Conservation (phyloP, 2,888 invertebrate species). For the Thereva unica region DNA sequence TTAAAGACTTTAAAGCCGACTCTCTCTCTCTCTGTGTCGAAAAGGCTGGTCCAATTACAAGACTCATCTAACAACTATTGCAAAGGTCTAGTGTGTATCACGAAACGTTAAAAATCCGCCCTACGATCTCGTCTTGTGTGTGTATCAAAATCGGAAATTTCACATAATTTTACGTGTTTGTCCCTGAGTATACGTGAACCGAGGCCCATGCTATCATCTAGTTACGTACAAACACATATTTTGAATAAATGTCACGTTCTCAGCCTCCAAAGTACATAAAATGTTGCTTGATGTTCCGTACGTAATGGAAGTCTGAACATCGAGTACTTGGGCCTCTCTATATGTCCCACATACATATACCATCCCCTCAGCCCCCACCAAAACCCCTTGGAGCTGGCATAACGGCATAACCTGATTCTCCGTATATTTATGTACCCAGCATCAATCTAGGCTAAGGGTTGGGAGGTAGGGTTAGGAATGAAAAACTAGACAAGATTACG, state of each 20-base stretch:
- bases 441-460: slow-evolving; percentile 31
- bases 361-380: not conserved
- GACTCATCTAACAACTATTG: no score
- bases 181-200: slow-evolving; percentile 9
- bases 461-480: slow-evolving; percentile 2
- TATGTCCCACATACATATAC: slow-evolving; percentile 7
- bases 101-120: no score
- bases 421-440: slow-evolving; percentile 21
- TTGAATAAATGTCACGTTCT: slow-evolving; percentile 36
- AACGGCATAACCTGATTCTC: slow-evolving; percentile 14
- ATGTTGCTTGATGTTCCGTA: slow-evolving; percentile 33
- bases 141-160: slow-evolving; percentile 26
- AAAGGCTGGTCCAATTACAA: no score
- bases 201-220: slow-evolving; percentile 20
- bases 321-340: slow-evolving; percentile 7
- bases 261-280: slow-evolving; percentile 36
- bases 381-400: no score
- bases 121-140: not conserved
- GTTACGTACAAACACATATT: slow-evolving; percentile 33
- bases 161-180: slow-evolving; percentile 31
- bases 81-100: no score
- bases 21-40: no score
- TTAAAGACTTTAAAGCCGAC: no score
- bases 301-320: slow-evolving; percentile 28
- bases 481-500: slow-evolving; percentile 22